phyloP scores from a whole-genome alignment of 2,888 invertebrate species.

The Fragum fragum region DNA sequence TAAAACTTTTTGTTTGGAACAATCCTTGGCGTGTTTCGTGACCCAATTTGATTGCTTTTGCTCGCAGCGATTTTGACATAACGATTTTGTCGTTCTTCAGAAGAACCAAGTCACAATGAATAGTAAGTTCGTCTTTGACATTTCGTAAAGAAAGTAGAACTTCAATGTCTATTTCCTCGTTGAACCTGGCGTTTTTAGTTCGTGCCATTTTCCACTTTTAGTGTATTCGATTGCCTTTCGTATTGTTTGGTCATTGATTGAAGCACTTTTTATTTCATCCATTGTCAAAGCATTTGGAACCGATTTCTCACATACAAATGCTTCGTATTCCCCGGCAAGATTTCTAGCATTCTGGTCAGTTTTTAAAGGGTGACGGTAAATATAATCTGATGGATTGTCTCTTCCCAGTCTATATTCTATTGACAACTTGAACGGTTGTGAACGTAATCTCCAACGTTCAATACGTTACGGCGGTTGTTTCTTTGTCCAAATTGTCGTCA shows the following conservation, averaged over 20 bases:
- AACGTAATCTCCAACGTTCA: constrained; percentile 61
- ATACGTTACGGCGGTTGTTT: constrained; percentile 65
- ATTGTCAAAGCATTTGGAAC: constrained; percentile 69
- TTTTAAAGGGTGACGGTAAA: constrained; percentile 64
- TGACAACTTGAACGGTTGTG: constrained; percentile 67
- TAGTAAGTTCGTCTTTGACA: too few relatives aligned
- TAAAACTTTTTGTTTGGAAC: too few relatives aligned
- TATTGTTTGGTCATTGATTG: constrained; percentile 58
- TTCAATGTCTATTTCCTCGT: constrained; percentile 49
- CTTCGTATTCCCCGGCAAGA: constrained; percentile 71
- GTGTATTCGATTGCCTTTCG: constrained; percentile 54
- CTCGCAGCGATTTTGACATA: too few relatives aligned
- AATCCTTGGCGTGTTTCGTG: too few relatives aligned
- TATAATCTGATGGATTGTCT: constrained; percentile 74
- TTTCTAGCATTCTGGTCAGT: constrained; percentile 25
- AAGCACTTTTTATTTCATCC: constrained; percentile 65
- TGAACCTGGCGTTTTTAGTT: constrained; percentile 40
- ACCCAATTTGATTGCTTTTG: too few relatives aligned
- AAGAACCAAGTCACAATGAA: too few relatives aligned
- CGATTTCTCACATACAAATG: constrained; percentile 53
- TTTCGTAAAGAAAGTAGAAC: too few relatives aligned
- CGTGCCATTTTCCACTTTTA: constrained; percentile 47
- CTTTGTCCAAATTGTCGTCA: constrained; percentile 52
- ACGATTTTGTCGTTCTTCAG: too few relatives aligned
- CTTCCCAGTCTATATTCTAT: constrained; percentile 65